A percentile compares a stretch with the other conserved stretches of the same genome.
These are phyloP conservation scores for Hypotaenidia philippensis DNA, from an alignment of 2,797 vertebrate species.

Conservation along the genomic window DNA sequence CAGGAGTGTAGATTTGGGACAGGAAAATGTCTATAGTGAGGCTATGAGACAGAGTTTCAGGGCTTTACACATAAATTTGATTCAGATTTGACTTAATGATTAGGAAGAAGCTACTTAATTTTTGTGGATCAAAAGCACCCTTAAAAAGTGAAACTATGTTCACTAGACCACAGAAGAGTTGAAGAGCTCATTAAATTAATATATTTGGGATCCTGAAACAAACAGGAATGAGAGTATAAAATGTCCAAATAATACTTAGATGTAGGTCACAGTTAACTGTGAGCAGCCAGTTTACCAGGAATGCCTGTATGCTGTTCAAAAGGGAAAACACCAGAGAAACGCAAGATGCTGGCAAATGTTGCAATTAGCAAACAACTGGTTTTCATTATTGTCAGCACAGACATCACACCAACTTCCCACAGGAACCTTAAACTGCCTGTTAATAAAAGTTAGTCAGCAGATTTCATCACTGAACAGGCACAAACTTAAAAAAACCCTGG, in stretches of 20 bases:
- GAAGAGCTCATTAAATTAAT: not conserved
- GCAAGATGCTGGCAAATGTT: not conserved
- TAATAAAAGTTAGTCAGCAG: not conserved
- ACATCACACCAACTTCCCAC: not conserved
- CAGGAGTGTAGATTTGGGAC: not conserved
- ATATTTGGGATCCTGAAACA: not conserved
- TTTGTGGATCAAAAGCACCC: not conserved
- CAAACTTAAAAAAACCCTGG: not conserved
- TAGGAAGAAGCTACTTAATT: not conserved
- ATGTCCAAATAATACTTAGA: not conserved
- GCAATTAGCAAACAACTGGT: not conserved
- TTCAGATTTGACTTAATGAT: not conserved
- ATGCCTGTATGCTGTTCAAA: not conserved
- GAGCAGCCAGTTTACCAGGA: not conserved
- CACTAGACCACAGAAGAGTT: not conserved
- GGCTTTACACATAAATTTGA: not conserved
- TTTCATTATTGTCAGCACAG: not conserved
- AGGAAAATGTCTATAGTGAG: not conserved
- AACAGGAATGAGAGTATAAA: not conserved
- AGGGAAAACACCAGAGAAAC: not conserved
- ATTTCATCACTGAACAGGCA: not conserved
- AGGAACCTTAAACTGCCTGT: not conserved
- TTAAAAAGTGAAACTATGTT: not conserved
- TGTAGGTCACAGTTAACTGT: not conserved
- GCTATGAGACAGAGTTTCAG: not conserved